A percentile compares a stretch with the other conserved stretches of the same genome.
phyloP scores from a whole-genome alignment of 2,888 invertebrate genomes.

The Apodemia duryi region DNA sequence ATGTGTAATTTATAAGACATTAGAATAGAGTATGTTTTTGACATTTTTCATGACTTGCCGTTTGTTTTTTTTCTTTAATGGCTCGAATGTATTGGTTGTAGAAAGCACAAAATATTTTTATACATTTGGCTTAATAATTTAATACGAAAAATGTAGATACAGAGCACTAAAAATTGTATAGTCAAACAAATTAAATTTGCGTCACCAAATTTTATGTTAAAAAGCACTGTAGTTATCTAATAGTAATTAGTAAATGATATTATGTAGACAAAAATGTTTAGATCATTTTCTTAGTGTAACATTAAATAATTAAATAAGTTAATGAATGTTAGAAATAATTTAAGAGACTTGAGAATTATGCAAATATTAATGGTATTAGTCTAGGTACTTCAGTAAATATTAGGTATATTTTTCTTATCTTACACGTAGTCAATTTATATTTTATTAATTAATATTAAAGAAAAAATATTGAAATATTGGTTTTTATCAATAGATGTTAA shows the following conservation, averaged over 20 bases:
- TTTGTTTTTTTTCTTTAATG: background rate
- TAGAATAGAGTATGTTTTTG: background rate
- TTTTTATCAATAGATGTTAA: too few species aligned
- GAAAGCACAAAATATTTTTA: slow-evolving; percentile 10
- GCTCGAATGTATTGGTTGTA: slow-evolving; percentile 8
- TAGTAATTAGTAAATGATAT: background rate
- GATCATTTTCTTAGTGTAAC: background rate
- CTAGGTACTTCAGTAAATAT: too few species aligned
- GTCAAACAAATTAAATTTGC: background rate
- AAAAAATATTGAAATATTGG: too few species aligned
- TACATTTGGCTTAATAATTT: slow-evolving; percentile 2
- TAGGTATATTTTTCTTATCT: too few species aligned
- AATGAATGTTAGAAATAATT: background rate
- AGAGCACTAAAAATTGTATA: background rate
- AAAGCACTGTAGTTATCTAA: slow-evolving; percentile 4
- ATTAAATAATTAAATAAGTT: background rate
- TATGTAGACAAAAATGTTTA: background rate
- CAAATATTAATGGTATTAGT: too few species aligned
- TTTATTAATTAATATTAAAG: too few species aligned
- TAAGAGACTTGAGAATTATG: background rate
- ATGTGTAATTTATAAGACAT: slow-evolving; percentile 2
- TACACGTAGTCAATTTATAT: too few species aligned
- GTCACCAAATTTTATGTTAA: background rate
- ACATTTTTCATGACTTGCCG: background rate
- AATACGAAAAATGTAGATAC: background rate